A percentile compares a stretch with the other conserved stretches of the same genome.
Evolutionary conservation across 2,888 invertebrate species (phyloP).

Genomic region (Pseudeuparius sepicola): DNA sequence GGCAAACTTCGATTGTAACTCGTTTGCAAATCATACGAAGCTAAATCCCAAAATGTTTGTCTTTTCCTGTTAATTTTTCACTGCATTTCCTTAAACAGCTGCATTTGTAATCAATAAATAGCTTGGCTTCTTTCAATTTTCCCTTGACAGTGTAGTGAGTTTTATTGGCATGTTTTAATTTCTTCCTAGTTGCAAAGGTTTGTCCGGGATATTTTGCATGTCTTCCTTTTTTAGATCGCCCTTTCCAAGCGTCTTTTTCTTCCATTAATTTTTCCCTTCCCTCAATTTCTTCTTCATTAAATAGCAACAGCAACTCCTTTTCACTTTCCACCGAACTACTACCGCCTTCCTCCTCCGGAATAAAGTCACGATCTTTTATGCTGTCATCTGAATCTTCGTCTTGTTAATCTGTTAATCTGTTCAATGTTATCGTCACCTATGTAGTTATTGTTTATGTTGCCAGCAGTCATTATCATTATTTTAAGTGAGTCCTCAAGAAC

Average conservation of each 20-base stretch:
- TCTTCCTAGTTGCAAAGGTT: too few species aligned
- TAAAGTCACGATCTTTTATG: constrained; percentile 16
- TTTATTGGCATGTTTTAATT: too few species aligned
- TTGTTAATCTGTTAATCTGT: constrained; percentile 10
- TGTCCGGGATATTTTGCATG: too few species aligned
- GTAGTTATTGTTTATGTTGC: constrained; percentile 1
- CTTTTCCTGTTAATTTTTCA: constrained; percentile 16
- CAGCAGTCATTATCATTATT: constrained; percentile 4
- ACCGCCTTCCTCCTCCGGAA: constrained; percentile 16
- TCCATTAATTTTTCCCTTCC: constrained; percentile 8
- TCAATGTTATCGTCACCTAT: background rate
- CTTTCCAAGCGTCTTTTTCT: constrained; percentile 1
- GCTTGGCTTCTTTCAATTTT: background rate
- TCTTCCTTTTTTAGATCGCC: too few species aligned
- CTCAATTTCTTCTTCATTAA: constrained; percentile 11
- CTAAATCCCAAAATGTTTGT: constrained; percentile 15
- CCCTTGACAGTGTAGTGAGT: too few species aligned
- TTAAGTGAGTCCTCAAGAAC: too few species aligned
- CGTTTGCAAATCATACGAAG: constrained; percentile 16
- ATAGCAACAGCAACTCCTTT: constrained; percentile 1
- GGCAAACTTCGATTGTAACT: constrained; percentile 17
- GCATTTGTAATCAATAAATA: constrained; percentile 14
- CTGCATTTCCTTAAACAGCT: constrained; percentile 13
- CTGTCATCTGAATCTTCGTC: constrained; percentile 15
- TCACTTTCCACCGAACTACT: constrained; percentile 12